These are phyloP conservation scores for Emydocephalus ijimae DNA, from an alignment of 2,113 vertebrate species.

Conservation along the genomic window DNA sequence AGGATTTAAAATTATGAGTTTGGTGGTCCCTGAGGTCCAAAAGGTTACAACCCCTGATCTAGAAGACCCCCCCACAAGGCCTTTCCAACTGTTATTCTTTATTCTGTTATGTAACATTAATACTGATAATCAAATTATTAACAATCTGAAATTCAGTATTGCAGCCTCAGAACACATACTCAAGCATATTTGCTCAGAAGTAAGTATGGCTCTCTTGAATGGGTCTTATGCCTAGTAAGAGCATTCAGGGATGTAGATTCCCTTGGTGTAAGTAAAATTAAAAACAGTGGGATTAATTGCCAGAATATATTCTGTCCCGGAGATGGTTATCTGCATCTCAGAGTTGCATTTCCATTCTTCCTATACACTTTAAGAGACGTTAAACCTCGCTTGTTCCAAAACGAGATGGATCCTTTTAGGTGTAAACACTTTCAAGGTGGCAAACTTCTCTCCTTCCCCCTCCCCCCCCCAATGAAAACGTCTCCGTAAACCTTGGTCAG, in stretches of 20 bases:
- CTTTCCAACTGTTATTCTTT: not conserved
- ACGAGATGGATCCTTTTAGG: not conserved
- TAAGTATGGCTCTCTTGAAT: not conserved
- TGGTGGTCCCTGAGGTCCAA: no score
- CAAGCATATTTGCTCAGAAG: not conserved
- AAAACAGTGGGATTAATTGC: not conserved
- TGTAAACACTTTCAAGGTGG: not conserved
- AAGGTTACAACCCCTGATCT: not conserved
- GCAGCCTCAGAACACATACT: not conserved
- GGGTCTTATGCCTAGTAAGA: not conserved
- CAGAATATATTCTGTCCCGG: not conserved
- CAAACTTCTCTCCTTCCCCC: not conserved
- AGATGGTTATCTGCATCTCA: not conserved
- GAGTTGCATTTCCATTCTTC: not conserved
- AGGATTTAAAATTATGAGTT: no score
- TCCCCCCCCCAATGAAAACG: not conserved
- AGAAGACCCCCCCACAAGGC: not conserved
- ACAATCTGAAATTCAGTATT: not conserved
- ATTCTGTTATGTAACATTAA: not conserved
- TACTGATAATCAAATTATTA: not conserved
- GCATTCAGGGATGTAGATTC: not conserved
- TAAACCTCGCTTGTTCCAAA: not conserved
- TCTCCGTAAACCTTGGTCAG: not conserved
- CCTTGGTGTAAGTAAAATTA: not conserved
- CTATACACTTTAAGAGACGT: not conserved